phyloP scores from a whole-genome alignment of 2,113 vertebrate genomes.

The Anser brachyrhynchus region DNA sequence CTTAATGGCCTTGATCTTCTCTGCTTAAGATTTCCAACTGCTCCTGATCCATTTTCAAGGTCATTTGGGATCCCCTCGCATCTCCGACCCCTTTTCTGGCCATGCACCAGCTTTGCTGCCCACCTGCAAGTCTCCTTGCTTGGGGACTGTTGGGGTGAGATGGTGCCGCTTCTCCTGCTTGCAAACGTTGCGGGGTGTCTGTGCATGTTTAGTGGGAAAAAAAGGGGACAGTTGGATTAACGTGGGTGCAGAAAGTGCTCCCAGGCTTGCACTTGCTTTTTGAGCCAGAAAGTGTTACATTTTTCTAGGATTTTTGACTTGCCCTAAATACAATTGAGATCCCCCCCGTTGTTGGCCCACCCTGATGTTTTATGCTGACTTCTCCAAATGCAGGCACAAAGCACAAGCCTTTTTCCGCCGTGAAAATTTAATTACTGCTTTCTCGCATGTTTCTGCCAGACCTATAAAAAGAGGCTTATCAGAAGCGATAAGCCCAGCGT shows the following conservation, averaged over 20 bases:
- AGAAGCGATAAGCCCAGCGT: background rate
- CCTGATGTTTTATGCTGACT: background rate
- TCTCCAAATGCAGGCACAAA: background rate
- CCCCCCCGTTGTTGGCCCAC: background rate
- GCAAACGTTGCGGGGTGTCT: fast-evolving
- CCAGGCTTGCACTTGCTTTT: background rate
- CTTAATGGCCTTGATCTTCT: background rate
- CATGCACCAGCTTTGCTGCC: fast-evolving
- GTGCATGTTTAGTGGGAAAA: background rate
- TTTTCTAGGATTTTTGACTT: background rate
- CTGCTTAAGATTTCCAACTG: background rate
- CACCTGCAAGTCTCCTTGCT: background rate
- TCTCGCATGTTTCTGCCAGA: background rate
- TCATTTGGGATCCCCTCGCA: fast-evolving
- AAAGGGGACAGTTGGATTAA: background rate
- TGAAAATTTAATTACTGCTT: conserved; percentile 18
- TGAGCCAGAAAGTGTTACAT: background rate
- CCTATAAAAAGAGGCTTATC: background rate
- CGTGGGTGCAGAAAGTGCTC: background rate
- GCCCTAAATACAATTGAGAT: background rate
- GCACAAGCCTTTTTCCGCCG: background rate
- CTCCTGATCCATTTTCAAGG: background rate
- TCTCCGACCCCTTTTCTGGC: background rate
- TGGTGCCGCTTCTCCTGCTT: background rate
- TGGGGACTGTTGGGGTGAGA: fast-evolving